Evolutionary conservation across 1,140 invertebrate species (phyloP).

Genomic region (Achroia grisella): DNA sequence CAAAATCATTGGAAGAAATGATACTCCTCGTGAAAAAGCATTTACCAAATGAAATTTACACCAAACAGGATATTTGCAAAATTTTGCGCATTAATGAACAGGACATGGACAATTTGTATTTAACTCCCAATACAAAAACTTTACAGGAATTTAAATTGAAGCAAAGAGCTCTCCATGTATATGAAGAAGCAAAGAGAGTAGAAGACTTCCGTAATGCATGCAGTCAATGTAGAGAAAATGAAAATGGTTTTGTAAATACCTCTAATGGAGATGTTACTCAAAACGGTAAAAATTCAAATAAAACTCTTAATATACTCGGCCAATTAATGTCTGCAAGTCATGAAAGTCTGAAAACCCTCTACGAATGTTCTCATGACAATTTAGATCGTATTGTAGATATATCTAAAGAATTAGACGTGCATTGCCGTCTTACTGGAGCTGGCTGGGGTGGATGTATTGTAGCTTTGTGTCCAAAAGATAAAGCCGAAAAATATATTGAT

Average conservation of each 20-base stretch:
- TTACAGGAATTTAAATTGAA: conserved; percentile 85
- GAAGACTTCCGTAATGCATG: conserved; percentile 83
- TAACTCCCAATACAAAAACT: conserved; percentile 81
- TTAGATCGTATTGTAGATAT: conserved; percentile 89
- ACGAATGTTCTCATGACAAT: conserved; percentile 95
- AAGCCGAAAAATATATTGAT: conserved; percentile 81
- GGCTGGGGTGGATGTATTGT: conserved; percentile 98
- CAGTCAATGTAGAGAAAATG: conserved; percentile 70
- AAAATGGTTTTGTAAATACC: conserved; percentile 67
- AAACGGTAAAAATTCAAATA: conserved; percentile 47
- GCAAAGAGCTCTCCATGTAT: conserved; percentile 93
- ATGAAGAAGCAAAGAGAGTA: conserved; percentile 88
- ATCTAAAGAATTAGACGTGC: conserved; percentile 82
- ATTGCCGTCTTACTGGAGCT: conserved; percentile 94
- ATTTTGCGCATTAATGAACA: conserved; percentile 78
- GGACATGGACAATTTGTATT: conserved; percentile 78
- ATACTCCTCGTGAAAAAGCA: conserved; percentile 76
- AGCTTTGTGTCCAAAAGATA: conserved; percentile 81
- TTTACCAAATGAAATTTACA: conserved; percentile 83
- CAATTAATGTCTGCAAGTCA: conserved; percentile 93
- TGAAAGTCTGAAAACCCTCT: conserved; percentile 86
- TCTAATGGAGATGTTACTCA: conserved; percentile 48
- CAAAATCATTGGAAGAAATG: conserved; percentile 80
- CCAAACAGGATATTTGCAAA: conserved; percentile 81
- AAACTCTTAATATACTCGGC: conserved; percentile 79